phyloP scores from a whole-genome alignment of 2,113 vertebrate species.

The Scomber japonicus region DNA sequence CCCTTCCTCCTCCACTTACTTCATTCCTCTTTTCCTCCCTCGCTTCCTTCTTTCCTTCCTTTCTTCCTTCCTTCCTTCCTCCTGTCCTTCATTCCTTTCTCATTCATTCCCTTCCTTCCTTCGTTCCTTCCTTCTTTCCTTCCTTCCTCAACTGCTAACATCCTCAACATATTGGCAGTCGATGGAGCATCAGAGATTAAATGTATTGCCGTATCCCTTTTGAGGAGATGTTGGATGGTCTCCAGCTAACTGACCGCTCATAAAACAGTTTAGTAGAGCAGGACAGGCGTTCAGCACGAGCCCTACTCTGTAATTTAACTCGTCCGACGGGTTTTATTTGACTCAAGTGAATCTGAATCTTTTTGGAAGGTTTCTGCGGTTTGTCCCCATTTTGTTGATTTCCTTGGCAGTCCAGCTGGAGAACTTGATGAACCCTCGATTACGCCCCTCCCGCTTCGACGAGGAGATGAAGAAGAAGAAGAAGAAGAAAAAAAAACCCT shows the following conservation, averaged over 20 bases:
- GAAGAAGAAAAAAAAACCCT: conserved; percentile 18
- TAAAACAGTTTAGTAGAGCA: conserved; percentile 28
- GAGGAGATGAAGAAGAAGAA: conserved; percentile 19
- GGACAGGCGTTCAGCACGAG: neutral
- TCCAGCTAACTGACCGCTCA: conserved; percentile 32
- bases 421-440: conserved; percentile 72
- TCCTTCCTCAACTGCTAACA: no score
- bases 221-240: no score
- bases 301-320: conserved; percentile 54
- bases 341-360: conserved; percentile 53
- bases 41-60: no score
- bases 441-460: conserved; percentile 38
- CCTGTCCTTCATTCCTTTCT: no score
- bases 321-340: conserved; percentile 41
- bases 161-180: no score
- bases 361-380: conserved; percentile 52
- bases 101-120: no score
- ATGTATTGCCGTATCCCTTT: no score
- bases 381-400: conserved; percentile 68
- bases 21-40: no score
- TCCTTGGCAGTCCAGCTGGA: conserved; percentile 57
- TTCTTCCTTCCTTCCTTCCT: no score
- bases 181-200: no score
- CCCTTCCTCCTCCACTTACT: no score
- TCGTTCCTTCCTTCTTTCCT: no score